A percentile compares a stretch with the other conserved stretches of the same genome.
These are phyloP conservation scores for Acrossocheilus fasciatus DNA, from an alignment of 2,797 vertebrate species.

Conservation along the genomic window DNA sequence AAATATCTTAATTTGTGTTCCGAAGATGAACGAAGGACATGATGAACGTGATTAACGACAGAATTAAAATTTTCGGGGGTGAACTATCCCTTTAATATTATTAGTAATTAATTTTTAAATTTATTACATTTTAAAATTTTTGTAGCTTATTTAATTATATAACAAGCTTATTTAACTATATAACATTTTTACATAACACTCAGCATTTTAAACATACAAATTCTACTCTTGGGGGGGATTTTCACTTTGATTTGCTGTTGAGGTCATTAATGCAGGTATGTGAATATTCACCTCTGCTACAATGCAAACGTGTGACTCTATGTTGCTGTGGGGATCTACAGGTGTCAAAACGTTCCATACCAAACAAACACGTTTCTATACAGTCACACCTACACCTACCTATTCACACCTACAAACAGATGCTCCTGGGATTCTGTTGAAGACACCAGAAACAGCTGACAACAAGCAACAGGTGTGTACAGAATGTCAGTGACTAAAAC, in stretches of 20 bases:
- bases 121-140: too few relatives aligned
- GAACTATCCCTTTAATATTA: too few relatives aligned
- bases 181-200: too few relatives aligned
- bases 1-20: too few relatives aligned
- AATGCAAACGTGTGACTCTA: background rate
- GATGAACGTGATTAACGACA: too few relatives aligned
- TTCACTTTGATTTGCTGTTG: background rate
- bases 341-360: background rate
- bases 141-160: too few relatives aligned
- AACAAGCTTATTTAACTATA: too few relatives aligned
- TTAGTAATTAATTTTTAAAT: too few relatives aligned
- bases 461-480: constrained; percentile 10
- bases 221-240: too few relatives aligned
- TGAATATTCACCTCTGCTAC: background rate
- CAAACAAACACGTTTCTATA: background rate
- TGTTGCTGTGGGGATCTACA: constrained; percentile 36
- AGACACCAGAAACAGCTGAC: constrained; percentile 16
- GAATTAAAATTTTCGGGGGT: too few relatives aligned
- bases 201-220: too few relatives aligned
- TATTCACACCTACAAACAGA: background rate
- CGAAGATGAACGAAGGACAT: too few relatives aligned
- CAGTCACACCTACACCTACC: background rate
- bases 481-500: background rate
- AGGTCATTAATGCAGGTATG: background rate
- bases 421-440: background rate